Evolutionary conservation across 1,140 invertebrate genomes (phyloP).

Genomic region (Helicoverpa zea): DNA sequence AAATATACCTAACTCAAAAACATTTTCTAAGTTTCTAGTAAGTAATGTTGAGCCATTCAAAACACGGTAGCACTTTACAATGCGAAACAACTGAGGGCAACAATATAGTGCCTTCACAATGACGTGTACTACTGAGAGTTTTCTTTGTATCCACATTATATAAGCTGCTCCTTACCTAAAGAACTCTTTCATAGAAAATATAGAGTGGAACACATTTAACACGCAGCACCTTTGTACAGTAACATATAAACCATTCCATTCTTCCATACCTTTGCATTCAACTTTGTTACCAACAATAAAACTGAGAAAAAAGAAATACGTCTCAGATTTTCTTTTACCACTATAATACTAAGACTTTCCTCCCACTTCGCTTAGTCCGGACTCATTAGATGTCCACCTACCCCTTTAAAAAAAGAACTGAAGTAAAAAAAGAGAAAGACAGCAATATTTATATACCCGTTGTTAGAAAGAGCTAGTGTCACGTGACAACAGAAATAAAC

Average conservation of each 20-base stretch:
- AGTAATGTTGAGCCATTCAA: no score
- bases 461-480: background rate
- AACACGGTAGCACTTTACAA: background rate
- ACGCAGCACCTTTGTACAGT: background rate
- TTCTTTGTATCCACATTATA: slow-evolving; percentile 15
- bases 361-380: background rate
- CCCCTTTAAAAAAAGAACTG: slow-evolving; percentile 6
- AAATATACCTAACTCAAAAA: no score
- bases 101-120: slow-evolving; percentile 17
- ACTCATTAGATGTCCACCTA: slow-evolving; percentile 14
- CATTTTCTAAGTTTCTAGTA: no score
- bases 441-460: background rate
- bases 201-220: slow-evolving; percentile 9
- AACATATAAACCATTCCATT: slow-evolving; percentile 31
- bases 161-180: background rate
- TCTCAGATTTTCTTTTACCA: background rate
- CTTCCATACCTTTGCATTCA: slow-evolving; percentile 13
- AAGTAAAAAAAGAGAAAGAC: slow-evolving; percentile 17
- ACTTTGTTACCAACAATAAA: slow-evolving; percentile 9
- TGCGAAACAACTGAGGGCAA: background rate
- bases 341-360: background rate
- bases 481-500: slow-evolving; percentile 34
- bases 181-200: slow-evolving; percentile 19
- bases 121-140: slow-evolving; percentile 1
- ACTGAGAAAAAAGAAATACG: background rate